A percentile compares a stretch with the other conserved stretches of the same genome.
Evolutionary conservation across 2,113 vertebrate genomes (phyloP).

Genomic region (Caracal caracal): DNA sequence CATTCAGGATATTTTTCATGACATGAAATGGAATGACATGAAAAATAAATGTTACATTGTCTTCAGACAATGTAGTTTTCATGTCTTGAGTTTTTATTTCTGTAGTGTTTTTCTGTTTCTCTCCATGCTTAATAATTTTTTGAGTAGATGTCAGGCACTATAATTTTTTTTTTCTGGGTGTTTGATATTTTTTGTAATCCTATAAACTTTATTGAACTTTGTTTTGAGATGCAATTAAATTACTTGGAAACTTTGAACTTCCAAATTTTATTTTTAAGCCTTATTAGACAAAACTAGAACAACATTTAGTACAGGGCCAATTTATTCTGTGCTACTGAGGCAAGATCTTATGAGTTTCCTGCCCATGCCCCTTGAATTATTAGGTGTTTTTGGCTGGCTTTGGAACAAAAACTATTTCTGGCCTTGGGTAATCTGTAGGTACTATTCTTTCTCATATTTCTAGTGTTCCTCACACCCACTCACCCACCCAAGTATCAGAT

Average conservation of each 20-base stretch:
- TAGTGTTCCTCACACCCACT: neutral
- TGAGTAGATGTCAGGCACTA: neutral
- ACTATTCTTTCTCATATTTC: neutral
- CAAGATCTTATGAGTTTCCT: neutral
- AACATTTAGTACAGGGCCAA: neutral
- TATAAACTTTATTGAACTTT: constrained; percentile 8
- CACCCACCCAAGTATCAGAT: neutral
- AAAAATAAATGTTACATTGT: neutral
- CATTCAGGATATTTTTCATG: neutral
- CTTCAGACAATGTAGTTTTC: neutral
- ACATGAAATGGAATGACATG: neutral
- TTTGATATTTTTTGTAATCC: neutral
- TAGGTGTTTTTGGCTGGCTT: neutral
- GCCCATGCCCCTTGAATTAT: neutral
- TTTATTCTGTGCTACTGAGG: neutral
- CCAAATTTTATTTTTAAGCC: neutral
- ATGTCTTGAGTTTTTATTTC: neutral
- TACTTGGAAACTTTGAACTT: neutral
- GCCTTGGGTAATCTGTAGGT: neutral
- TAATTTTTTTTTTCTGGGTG: neutral
- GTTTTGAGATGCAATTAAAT: neutral
- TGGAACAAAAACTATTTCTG: neutral
- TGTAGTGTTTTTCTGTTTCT: neutral
- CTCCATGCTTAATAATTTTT: neutral
- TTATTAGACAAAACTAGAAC: neutral